Conservation (phyloP, 2,113 vertebrate genomes). For the Thamnaconus septentrionalis region DNA sequence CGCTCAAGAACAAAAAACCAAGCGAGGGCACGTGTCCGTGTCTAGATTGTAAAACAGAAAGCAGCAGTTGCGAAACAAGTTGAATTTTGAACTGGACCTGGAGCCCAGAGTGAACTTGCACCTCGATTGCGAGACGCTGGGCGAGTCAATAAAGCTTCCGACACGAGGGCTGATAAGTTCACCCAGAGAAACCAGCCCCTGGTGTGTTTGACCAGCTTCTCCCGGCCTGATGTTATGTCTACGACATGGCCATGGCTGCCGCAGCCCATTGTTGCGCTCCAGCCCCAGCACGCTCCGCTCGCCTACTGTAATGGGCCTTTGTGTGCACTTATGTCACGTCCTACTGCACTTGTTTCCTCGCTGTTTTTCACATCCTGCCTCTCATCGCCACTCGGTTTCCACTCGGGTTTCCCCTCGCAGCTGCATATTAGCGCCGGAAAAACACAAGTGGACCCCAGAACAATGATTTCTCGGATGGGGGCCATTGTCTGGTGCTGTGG, state of each 20-base stretch:
- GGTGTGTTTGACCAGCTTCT: neutral
- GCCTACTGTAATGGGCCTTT: neutral
- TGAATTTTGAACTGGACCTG: conserved; percentile 34
- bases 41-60: neutral
- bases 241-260: neutral
- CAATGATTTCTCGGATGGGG: conserved; percentile 27
- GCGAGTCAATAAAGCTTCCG: too few species aligned
- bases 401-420: conserved; percentile 31
- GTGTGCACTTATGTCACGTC: conserved; percentile 1
- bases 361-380: conserved; percentile 52
- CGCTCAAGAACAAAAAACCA: too few species aligned
- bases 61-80: conserved; percentile 26
- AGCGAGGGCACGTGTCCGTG: neutral
- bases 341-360: conserved; percentile 11
- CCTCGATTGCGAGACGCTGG: too few species aligned
- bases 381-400: conserved; percentile 30
- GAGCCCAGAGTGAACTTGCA: neutral
- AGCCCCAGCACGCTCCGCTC: conserved; percentile 8
- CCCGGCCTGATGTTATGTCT: conserved; percentile 36
- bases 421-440: conserved; percentile 50
- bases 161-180: too few species aligned
- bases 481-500: too few species aligned
- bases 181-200: conserved; percentile 5
- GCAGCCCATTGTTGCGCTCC: conserved; percentile 11
- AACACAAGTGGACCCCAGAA: conserved; percentile 38